Conservation (phyloP, 2,888 invertebrate species). For the Hydrotaea diabolus region DNA sequence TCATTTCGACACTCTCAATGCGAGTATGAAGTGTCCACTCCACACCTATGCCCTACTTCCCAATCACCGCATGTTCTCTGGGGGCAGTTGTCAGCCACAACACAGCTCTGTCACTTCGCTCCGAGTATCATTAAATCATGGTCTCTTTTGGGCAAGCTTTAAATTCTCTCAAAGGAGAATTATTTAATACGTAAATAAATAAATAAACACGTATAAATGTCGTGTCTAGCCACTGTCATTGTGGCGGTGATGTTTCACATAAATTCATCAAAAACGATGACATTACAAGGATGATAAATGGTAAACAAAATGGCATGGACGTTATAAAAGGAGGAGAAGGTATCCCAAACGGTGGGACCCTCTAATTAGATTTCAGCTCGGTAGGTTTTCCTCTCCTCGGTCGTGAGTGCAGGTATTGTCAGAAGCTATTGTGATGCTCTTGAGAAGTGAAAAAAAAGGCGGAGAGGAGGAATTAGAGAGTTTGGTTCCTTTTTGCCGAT, state of each 20-base stretch:
- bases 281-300: conserved; percentile 50
- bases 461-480: too few relatives aligned
- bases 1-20: too few relatives aligned
- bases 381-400: too few relatives aligned
- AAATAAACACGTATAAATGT: background rate
- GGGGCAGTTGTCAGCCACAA: background rate
- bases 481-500: too few relatives aligned
- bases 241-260: conserved; percentile 23
- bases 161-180: background rate
- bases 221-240: conserved; percentile 49
- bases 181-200: background rate
- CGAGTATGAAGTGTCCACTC: too few relatives aligned
- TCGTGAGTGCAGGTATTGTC: too few relatives aligned
- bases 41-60: too few relatives aligned
- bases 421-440: too few relatives aligned
- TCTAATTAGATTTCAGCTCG: too few relatives aligned
- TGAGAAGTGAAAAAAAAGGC: too few relatives aligned
- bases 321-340: background rate
- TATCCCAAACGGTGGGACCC: too few relatives aligned
- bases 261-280: conserved; percentile 49
- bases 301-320: conserved; percentile 12
- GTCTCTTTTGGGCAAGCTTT: background rate
- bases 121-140: too few relatives aligned
- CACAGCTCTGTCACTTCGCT: conserved; percentile 15
- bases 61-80: background rate